Percentiles rank a stretch among this genome's conserved stretches.
phyloP scores from a whole-genome alignment of 2,888 invertebrate species.

The Leucophenga montana region DNA sequence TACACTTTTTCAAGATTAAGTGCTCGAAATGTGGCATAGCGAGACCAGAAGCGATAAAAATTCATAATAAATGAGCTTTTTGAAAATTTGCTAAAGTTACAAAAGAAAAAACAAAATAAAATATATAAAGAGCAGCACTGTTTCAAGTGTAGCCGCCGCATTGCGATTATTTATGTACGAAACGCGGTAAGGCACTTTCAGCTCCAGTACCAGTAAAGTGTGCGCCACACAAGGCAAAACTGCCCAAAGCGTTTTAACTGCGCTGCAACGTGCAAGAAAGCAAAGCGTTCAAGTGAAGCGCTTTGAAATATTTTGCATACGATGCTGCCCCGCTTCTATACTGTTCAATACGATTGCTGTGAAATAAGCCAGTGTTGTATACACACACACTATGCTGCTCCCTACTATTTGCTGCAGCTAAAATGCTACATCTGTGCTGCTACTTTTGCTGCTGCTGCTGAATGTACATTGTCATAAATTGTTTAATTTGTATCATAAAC shows the following conservation, averaged over 20 bases:
- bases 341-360: neutral
- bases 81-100: constrained; percentile 33
- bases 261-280: neutral
- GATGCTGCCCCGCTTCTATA: neutral
- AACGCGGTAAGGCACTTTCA: constrained; percentile 49
- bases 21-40: constrained; percentile 28
- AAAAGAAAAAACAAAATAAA: neutral
- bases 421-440: constrained; percentile 29
- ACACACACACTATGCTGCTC: constrained; percentile 33
- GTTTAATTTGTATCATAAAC: constrained; percentile 74
- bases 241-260: constrained; percentile 51
- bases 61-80: constrained; percentile 68
- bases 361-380: neutral
- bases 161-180: constrained; percentile 69
- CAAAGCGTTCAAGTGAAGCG: neutral
- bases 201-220: constrained; percentile 11
- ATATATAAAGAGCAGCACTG: constrained; percentile 12
- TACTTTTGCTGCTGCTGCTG: constrained; percentile 45
- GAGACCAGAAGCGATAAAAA: constrained; percentile 71
- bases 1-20: constrained; percentile 21
- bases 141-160: constrained; percentile 48
- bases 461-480: constrained; percentile 72
- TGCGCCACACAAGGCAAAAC: constrained; percentile 40
- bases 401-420: neutral
- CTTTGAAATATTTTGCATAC: constrained; percentile 11